phyloP scores from a whole-genome alignment of 2,113 vertebrate species.

The Regulus satrapa region DNA sequence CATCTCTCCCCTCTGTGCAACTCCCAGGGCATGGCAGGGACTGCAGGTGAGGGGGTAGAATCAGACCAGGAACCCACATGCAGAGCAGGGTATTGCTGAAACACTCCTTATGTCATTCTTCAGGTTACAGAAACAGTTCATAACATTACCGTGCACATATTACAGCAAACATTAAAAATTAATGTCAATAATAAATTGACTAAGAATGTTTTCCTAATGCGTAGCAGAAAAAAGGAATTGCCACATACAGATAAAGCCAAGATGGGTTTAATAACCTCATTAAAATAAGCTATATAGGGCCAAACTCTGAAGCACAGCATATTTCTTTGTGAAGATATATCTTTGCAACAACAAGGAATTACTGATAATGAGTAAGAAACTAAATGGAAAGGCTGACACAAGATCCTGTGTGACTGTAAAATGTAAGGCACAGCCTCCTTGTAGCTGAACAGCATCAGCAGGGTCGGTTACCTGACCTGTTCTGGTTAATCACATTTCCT shows the following conservation, averaged over 20 bases:
- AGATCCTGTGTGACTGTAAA: background rate
- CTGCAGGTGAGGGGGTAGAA: background rate
- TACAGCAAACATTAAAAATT: background rate
- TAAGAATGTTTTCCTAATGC: background rate
- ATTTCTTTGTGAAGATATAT: too few relatives aligned
- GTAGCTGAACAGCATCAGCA: background rate
- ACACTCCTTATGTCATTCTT: background rate
- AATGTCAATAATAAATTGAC: background rate
- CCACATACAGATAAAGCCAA: background rate
- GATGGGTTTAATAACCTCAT: background rate
- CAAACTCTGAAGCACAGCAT: background rate
- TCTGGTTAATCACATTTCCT: background rate
- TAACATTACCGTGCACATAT: background rate
- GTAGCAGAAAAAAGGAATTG: background rate
- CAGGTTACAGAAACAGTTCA: background rate
- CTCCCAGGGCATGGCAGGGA: too few relatives aligned
- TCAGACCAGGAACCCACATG: background rate
- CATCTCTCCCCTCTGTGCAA: rapidly evolving
- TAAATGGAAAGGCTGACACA: background rate
- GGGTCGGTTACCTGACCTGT: background rate
- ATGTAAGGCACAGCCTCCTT: background rate
- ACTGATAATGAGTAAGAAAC: background rate
- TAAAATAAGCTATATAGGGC: background rate
- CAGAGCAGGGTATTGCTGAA: background rate
- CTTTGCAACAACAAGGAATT: background rate